Evolutionary conservation across 2,888 invertebrate species (phyloP).

Genomic region (Allygus modestus): DNA sequence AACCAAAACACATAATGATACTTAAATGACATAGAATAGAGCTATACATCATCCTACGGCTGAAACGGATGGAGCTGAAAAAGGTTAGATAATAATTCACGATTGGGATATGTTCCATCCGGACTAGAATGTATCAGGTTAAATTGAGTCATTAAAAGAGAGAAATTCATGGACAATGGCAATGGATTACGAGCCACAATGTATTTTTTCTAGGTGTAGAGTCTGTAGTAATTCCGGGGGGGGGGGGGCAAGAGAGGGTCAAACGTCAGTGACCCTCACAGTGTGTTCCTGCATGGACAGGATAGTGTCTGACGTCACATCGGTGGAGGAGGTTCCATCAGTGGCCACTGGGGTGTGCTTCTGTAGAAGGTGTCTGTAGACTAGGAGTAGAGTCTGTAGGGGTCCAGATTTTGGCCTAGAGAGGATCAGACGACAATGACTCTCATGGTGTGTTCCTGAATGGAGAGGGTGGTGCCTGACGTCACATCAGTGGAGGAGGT

Average conservation of each 20-base stretch:
- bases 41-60: no score
- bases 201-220: background rate
- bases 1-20: no score
- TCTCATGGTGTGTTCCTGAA: conserved; percentile 67
- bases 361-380: background rate
- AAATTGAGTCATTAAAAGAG: no score
- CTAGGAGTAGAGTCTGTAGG: background rate
- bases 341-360: conserved; percentile 67
- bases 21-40: no score
- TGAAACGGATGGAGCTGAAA: no score
- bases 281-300: conserved; percentile 67
- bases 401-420: background rate
- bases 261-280: conserved; percentile 68
- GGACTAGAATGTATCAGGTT: no score
- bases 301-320: conserved; percentile 69
- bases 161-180: no score
- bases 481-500: conserved; percentile 69
- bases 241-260: no score
- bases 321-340: conserved; percentile 69
- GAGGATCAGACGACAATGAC: conserved; percentile 63
- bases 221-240: background rate
- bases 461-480: conserved; percentile 66
- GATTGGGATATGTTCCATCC: no score
- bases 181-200: no score
- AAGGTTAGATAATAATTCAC: no score